These are phyloP conservation scores for Elephas maximus DNA, from an alignment of 2,113 vertebrate genomes.

Conservation along the genomic window DNA sequence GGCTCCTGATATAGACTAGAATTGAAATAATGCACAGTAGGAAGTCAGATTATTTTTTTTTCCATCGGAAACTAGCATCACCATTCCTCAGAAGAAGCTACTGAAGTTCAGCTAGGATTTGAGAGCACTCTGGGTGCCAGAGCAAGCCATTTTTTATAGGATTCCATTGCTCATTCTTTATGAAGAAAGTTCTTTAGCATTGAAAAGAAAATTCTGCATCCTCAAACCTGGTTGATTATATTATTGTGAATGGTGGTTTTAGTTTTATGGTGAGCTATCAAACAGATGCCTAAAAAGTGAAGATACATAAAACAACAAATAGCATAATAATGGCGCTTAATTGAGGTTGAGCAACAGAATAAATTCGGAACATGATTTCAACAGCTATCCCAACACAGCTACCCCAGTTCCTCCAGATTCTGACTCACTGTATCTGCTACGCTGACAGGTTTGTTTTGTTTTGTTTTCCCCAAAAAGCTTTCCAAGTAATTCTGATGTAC, in stretches of 20 bases:
- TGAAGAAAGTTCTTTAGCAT: slow-evolving; percentile 13
- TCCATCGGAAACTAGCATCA: background rate
- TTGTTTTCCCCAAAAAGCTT: background rate
- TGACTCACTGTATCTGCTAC: background rate
- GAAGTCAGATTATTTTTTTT: slow-evolving; percentile 47
- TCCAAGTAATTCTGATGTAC: slow-evolving; percentile 1
- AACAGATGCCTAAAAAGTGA: slow-evolving; percentile 4
- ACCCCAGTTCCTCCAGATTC: background rate
- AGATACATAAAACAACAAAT: slow-evolving; percentile 17
- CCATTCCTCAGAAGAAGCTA: slow-evolving; percentile 1
- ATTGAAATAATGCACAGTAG: slow-evolving; percentile 36
- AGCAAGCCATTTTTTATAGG: slow-evolving; percentile 23
- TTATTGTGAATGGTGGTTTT: background rate
- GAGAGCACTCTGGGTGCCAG: background rate
- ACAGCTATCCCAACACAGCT: background rate
- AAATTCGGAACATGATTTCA: background rate
- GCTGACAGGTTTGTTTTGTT: background rate
- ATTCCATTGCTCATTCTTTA: background rate
- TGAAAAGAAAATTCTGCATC: slow-evolving; percentile 39
- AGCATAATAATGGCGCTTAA: slow-evolving; percentile 19
- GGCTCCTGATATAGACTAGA: background rate
- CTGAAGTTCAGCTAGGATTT: slow-evolving; percentile 39
- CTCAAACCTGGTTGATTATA: background rate
- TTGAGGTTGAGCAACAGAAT: background rate
- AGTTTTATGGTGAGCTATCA: slow-evolving; percentile 36